Percentiles rank a stretch among this genome's conserved stretches.
phyloP scores from a whole-genome alignment of 2,797 vertebrate species.

The Hydrophis major region DNA sequence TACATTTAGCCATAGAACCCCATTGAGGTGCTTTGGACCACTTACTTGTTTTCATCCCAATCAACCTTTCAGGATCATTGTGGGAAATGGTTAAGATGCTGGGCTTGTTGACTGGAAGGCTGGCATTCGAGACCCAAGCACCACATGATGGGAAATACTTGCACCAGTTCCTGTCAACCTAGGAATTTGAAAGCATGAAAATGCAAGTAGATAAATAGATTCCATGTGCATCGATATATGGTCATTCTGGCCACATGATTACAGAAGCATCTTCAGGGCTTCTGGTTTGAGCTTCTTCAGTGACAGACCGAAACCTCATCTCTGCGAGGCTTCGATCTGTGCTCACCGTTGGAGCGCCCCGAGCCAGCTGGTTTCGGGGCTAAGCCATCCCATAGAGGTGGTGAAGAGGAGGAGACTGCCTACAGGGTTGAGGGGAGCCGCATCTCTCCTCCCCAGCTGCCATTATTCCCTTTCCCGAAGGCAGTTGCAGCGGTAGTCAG shows the following conservation, averaged over 20 bases:
- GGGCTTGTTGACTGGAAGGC: neutral
- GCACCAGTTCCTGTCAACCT: neutral
- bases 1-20: neutral
- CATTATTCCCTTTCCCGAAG: no score
- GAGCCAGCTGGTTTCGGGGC: no score
- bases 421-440: no score
- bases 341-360: no score
- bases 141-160: neutral
- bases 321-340: no score
- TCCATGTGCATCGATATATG: neutral
- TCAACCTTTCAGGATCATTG: neutral
- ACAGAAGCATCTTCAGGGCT: neutral
- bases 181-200: neutral
- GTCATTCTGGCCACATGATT: neutral
- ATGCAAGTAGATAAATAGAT: neutral
- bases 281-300: no score
- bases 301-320: no score
- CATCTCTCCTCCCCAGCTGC: no score
- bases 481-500: no score
- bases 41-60: neutral
- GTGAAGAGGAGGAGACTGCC: no score
- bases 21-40: neutral
- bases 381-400: no score
- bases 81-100: neutral
- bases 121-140: no score